Percentiles rank a stretch among this genome's conserved stretches.
Conservation (phyloP, 2,113 vertebrate species). For the Clarias macrocephalus region DNA sequence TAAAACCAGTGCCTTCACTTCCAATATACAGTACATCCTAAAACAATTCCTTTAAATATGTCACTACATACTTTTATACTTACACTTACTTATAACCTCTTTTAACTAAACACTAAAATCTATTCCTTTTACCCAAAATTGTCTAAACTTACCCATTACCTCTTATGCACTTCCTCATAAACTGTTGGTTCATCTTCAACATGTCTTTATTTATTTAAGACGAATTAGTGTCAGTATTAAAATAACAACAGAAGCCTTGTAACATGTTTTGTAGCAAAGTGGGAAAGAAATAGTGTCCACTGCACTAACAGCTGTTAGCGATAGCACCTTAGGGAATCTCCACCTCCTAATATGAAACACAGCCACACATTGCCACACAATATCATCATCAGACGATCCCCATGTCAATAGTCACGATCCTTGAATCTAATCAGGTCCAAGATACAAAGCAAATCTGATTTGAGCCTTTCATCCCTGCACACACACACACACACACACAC, state of each 20-base stretch:
- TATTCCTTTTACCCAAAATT: background rate
- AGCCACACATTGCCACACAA: conserved; percentile 7
- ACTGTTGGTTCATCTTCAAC: too few relatives aligned
- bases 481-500: conserved; percentile 12
- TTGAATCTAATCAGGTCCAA: conserved; percentile 14
- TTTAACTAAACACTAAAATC: background rate
- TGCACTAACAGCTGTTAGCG: background rate
- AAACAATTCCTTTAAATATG: background rate
- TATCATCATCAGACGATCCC: conserved; percentile 4
- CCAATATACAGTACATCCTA: background rate
- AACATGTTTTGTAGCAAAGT: background rate
- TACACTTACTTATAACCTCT: background rate
- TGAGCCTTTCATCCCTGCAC: conserved; percentile 25
- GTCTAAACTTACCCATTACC: background rate
- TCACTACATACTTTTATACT: background rate
- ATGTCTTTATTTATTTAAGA: background rate
- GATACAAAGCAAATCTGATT: conserved; percentile 20
- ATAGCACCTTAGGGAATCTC: conserved; percentile 11
- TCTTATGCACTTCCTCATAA: background rate
- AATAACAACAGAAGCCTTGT: background rate
- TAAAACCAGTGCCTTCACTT: background rate
- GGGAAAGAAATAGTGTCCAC: background rate
- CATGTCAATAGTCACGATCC: conserved; percentile 8
- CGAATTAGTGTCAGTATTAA: background rate
- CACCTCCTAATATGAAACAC: background rate